Base-by-base conservation (phyloP, 2,888 invertebrate species). In the Terebella lapidaria region DNA sequence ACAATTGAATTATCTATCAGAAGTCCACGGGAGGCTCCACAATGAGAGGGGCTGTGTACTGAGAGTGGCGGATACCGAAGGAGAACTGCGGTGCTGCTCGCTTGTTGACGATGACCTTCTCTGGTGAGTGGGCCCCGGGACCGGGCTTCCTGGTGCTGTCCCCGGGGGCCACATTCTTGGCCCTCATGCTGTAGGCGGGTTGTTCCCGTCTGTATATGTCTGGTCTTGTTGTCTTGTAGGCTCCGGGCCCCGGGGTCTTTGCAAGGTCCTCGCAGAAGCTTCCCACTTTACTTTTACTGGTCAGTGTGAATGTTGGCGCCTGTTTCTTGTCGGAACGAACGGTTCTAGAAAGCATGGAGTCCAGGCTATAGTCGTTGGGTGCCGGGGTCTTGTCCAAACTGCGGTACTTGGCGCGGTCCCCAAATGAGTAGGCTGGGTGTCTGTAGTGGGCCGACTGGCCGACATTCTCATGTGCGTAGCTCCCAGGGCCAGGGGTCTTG, bases 91-190 rank as follows among this genome's bases (percentile, higher is more conserved):
- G 81, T 24, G 69, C 67, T 29, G 67, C 62, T 20, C 52, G 61
- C 62, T 75, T 77, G 65, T 73, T 65, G 22, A 64, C 60, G 65
- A 64, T 67, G 3, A 74, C 74, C 77, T 91, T 92, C 85, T 94
- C 93, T 25, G 93, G 92, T 67, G 88, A 89, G 80, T 93, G 91
- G 15, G 5, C 25, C 10, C 92, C 93, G 64, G 93, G 93, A 66
- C 92, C 93, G 28, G 91, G 91, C 76, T 88, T 89, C 73, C 85
- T 84, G 51, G 88, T 87, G 66, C 88, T 86, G 78, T 91, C 90
- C 15, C 85, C 84, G 0, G 90, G 89, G 57, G 88, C 76, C 72
- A 87, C 87, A 71, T 87, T 88, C 61, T 92, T 66, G 90, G 86
- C 0, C 94, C 93, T n/a, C n/a, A n/a, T n/a, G n/a, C n/a, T n/a